Base-by-base conservation (phyloP, 2,113 vertebrate species). In the Ailuropoda melanoleuca region DNA sequence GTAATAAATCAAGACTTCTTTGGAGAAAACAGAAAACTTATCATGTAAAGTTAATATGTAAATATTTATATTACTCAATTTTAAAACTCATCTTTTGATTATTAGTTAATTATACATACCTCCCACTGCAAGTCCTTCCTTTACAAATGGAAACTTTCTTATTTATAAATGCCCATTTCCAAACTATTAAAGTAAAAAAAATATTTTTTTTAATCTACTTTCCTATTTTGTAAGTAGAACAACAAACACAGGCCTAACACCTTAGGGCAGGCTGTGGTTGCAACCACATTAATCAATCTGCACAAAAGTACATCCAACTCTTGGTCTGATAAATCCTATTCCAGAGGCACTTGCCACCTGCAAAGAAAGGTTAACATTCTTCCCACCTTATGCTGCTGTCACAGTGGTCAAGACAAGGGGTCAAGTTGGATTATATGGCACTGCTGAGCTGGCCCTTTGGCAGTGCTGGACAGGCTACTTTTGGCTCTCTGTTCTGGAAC, bases 361-460 rank as follows among this genome's bases (percentile, higher is more conserved):
- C 6, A 8, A 62, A 56, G 43, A 55, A 70, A 66, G 78, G 29
- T 46, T 8, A 31, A 48, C 56, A 62, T 31, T 46, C 43, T 55
- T 15, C 1, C 14, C 23, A 15, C n/a, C 6, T 9, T 68, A 4
- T 6, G 19, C 23, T 56, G 0, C 24, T n/a, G 18, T 85, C 31
- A 75, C 24, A 50, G 34, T 31, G 58, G 85, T 60, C 29, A 31
- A 55, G 31, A 64, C 46, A 93, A 62, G 18, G 4, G 7, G 72
- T 31, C 24, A 46, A 7, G 24, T 8, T 78, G 39, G 24, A 70
- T 26, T 46, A 0, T 10, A 39, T 23, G n/a, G 23, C 18, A 15
- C 64, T 53, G 39, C 9, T 15, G 50, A 46, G 26, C 23, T 43
- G 11, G 55, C 6, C 8, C 0, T n/a, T 29, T 11, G 19, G 9